Evolutionary conservation across 1,140 invertebrate species (phyloP).

Genomic region (Drosophila varians): DNA sequence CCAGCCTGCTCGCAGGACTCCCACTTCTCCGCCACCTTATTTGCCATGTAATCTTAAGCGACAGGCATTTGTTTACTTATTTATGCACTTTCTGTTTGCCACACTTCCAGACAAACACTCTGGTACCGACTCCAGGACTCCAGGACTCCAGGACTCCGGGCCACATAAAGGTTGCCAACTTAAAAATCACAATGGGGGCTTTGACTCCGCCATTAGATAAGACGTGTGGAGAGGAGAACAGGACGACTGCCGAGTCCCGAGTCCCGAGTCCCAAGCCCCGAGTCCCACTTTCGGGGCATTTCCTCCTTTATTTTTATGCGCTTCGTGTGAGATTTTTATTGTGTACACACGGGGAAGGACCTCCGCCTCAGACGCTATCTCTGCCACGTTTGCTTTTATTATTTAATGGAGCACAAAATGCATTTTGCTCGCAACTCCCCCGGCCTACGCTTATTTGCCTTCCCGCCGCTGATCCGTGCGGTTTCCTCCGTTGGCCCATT

Average conservation of each 20-base stretch:
- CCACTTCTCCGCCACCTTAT: slow-evolving; percentile 56
- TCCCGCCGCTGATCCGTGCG: slow-evolving; percentile 26
- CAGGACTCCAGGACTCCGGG: slow-evolving; percentile 11
- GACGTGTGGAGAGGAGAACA: slow-evolving; percentile 31
- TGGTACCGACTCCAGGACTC: slow-evolving; percentile 9
- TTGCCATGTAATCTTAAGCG: slow-evolving; percentile 81
- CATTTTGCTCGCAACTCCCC: slow-evolving; percentile 57
- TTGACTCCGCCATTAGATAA: slow-evolving; percentile 75
- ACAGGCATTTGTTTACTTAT: slow-evolving; percentile 82
- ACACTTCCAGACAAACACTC: slow-evolving; percentile 20
- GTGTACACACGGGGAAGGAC: slow-evolving; percentile 57
- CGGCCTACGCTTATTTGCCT: slow-evolving; percentile 24
- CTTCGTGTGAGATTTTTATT: slow-evolving; percentile 82
- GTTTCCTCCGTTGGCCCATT: slow-evolving; percentile 20
- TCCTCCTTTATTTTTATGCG: slow-evolving; percentile 77
- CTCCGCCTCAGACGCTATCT: slow-evolving; percentile 66
- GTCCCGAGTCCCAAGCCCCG: too few species aligned
- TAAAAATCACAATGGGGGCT: slow-evolving; percentile 81
- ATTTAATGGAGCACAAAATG: slow-evolving; percentile 82
- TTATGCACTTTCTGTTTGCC: slow-evolving; percentile 68
- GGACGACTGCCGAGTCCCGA: slow-evolving; percentile 1
- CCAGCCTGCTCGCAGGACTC: slow-evolving; percentile 51
- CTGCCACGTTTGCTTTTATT: slow-evolving; percentile 81
- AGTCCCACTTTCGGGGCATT: slow-evolving; percentile 29
- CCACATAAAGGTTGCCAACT: slow-evolving; percentile 64